These are phyloP conservation scores for Copidosoma floridanum DNA, from an alignment of 1,140 invertebrate species.

Conservation along the genomic window DNA sequence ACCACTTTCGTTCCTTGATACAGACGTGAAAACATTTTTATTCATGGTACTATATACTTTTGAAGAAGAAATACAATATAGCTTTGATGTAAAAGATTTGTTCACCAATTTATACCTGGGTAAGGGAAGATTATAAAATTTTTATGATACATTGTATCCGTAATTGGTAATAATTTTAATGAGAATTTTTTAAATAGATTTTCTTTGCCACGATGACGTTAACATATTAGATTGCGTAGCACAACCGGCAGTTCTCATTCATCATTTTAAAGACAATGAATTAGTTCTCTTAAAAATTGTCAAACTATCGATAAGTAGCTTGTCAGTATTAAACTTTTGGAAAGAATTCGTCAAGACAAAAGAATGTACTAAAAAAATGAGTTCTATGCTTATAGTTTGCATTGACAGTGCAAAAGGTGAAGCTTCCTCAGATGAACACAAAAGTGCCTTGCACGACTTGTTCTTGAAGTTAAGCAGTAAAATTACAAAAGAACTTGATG, in stretches of 20 bases:
- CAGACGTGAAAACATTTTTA: constrained; percentile 3
- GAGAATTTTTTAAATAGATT: constrained; percentile 11
- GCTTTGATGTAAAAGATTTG: not conserved
- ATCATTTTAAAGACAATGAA: constrained; percentile 14
- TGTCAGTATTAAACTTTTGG: not conserved
- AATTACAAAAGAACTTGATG: constrained; percentile 5
- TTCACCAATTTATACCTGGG: constrained; percentile 9
- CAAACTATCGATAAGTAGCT: constrained; percentile 11
- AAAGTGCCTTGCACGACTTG: constrained; percentile 10
- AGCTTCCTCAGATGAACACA: not conserved
- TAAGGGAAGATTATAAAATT: constrained; percentile 7
- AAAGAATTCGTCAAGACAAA: not conserved
- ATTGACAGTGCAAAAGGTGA: constrained; percentile 16
- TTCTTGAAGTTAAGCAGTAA: constrained; percentile 13
- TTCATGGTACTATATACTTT: constrained; percentile 15
- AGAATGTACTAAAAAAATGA: constrained; percentile 10
- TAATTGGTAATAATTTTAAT: not conserved
- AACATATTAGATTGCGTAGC: constrained; percentile 9
- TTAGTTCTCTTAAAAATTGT: constrained; percentile 16
- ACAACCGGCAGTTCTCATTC: not conserved
- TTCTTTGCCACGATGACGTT: constrained; percentile 14
- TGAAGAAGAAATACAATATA: constrained; percentile 9
- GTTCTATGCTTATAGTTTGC: constrained; percentile 12
- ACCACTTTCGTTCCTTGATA: constrained; percentile 13
- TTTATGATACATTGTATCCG: no score